Evolutionary conservation across 2,888 invertebrate species (phyloP), one percentile per base, ranked within the genome.

Genomic region (Tryphoninae sp.): DNA sequence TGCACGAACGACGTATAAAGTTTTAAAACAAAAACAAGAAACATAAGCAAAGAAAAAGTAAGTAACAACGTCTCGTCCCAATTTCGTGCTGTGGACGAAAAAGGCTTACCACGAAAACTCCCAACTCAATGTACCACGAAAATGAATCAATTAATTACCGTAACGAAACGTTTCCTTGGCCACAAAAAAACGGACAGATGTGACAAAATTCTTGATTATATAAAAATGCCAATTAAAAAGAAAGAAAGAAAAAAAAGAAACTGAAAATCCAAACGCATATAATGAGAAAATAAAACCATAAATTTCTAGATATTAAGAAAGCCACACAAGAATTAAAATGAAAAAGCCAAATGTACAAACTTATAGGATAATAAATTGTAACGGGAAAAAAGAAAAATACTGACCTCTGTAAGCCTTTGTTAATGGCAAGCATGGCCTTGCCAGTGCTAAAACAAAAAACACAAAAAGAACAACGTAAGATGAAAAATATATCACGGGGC

Each of bases 331-430:
- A 58, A 45, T 2, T 22, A 67, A 64, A 33, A 16, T 11, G 26
- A 49, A 51, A 49, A 59, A 45, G 76, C 77, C 78, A 74, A 71
- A 69, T 80, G 53, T 55, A 68, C 40, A 11, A 75, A 78, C 71
- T 72, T 65, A 78, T 61, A 76, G 61, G 55, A 78, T 61, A 65
- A 71, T 75, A 78, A 74, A 19, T 71, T 71, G n/a, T 81, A 81
- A 89, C 89, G 89, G 88, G 89, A 90, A 90, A 91, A 89, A 90
- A 91, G 84, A 91, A 92, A 92, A 92, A 93, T 94, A 94, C 94
- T 94, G 94, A 95, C 94, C 96, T 95, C 94, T 96, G 96, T 92
- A 96, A 95, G 93, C 96, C 96, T 94, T 96, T 96, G 94, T 96
- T 96, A 94, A 96, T 96, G 93, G 96, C 96, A 92, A 96, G 95